A percentile compares a stretch with the other conserved stretches of the same genome.
These are phyloP conservation scores for Nudaria mundana DNA, from an alignment of 2,888 invertebrate species.

Conservation along the genomic window DNA sequence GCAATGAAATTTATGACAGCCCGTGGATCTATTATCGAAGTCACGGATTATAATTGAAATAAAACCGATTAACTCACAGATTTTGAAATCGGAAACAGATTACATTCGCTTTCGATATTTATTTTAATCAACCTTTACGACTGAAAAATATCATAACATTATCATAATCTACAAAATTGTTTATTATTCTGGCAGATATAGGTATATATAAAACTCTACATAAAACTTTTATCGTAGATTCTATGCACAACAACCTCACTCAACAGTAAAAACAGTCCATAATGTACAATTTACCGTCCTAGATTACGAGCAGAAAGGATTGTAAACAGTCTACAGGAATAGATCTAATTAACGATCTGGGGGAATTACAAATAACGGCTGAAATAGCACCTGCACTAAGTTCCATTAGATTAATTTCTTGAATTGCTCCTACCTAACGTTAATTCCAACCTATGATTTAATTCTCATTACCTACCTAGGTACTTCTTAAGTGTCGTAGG, in stretches of 20 bases:
- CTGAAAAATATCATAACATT: background rate
- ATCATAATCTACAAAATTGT: background rate
- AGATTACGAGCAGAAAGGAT: slow-evolving; percentile 4
- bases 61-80: slow-evolving; percentile 46
- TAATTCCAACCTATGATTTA: too few species aligned
- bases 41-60: slow-evolving; percentile 44
- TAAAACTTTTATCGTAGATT: background rate
- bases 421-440: background rate
- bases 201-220: too few species aligned
- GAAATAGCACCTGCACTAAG: background rate
- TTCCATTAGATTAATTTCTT: background rate
- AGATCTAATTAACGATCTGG: slow-evolving; percentile 9
- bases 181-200: too few species aligned
- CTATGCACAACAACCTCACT: too few species aligned
- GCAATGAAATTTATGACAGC: slow-evolving; percentile 77
- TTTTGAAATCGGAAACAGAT: slow-evolving; percentile 33
- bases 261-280: background rate
- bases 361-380: slow-evolving; percentile 4
- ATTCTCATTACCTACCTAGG: too few species aligned
- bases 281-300: background rate
- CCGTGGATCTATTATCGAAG: slow-evolving; percentile 73
- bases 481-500: too few species aligned
- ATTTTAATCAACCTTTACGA: slow-evolving; percentile 11
- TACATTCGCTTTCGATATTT: slow-evolving; percentile 8
- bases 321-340: slow-evolving; percentile 8